Conservation (phyloP, 2,113 vertebrate species). For the Lynx canadensis region DNA sequence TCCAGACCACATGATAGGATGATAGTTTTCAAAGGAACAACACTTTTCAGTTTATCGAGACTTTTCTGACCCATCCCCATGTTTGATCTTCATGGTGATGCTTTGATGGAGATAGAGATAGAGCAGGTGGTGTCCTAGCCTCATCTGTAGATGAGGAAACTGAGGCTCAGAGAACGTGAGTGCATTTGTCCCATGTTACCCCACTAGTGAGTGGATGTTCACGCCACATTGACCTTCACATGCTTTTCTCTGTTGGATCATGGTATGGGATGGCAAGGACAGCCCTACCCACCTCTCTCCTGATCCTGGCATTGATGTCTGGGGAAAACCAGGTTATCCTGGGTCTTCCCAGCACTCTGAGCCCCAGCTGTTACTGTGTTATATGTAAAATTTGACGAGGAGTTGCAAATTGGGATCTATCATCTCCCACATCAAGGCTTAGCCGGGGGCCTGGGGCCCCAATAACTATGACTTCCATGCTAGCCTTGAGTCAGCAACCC, state of each 20-base stretch:
- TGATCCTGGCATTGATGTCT: not conserved
- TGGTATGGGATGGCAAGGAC: no score
- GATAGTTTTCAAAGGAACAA: not conserved
- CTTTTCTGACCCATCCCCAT: not conserved
- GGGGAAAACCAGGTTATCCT: not conserved
- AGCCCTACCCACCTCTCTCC: not conserved
- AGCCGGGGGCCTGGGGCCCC: not conserved
- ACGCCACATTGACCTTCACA: not conserved
- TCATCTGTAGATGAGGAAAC: not conserved
- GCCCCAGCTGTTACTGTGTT: not conserved
- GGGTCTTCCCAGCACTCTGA: not conserved
- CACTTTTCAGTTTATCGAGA: not conserved
- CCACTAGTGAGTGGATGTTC: no score
- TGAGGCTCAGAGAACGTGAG: rapidly evolving
- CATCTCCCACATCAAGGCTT: not conserved
- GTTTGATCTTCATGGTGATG: not conserved
- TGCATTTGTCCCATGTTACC: not conserved
- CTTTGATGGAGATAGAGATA: not conserved
- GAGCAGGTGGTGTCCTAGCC: not conserved
- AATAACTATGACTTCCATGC: not conserved
- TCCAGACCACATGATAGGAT: not conserved
- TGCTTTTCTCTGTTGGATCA: not conserved
- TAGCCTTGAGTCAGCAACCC: not conserved
- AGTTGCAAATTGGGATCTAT: not conserved
- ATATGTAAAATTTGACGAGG: not conserved